These are phyloP conservation scores for Pseudorhombus dupliciocellatus DNA, from an alignment of 2,113 vertebrate genomes.

Conservation along the genomic window DNA sequence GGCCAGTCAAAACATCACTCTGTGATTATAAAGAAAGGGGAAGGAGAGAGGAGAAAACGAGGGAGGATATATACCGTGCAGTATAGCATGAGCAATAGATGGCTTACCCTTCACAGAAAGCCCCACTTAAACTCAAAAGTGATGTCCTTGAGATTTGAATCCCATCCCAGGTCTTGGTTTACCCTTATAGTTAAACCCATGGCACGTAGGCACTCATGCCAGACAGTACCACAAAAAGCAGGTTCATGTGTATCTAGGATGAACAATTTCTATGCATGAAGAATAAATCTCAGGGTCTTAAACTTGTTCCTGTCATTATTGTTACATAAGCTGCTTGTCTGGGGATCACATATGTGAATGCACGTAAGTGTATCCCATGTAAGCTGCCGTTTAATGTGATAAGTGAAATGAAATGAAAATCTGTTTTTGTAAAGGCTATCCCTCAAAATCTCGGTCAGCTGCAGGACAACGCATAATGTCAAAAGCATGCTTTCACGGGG, in stretches of 20 bases:
- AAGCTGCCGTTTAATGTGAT: neutral
- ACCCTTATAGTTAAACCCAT: slow-evolving; percentile 21
- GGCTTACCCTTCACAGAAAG: slow-evolving; percentile 32
- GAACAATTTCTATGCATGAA: neutral
- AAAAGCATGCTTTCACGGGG: slow-evolving; percentile 39
- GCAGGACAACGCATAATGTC: slow-evolving; percentile 33
- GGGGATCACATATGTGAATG: neutral
- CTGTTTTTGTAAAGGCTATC: slow-evolving; percentile 8
- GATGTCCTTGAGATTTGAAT: slow-evolving; percentile 57
- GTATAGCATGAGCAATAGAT: slow-evolving; percentile 39
- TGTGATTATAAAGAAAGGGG: slow-evolving; percentile 58
- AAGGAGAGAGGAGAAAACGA: slow-evolving; percentile 57
- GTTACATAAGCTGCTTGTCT: neutral
- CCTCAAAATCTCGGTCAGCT: slow-evolving; percentile 13
- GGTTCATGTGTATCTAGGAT: slow-evolving; percentile 10
- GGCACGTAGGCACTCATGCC: neutral
- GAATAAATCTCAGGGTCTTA: neutral
- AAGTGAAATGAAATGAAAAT: neutral
- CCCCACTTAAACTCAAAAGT: slow-evolving; percentile 56
- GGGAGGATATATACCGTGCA: slow-evolving; percentile 59
- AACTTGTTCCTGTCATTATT: neutral
- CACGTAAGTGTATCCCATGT: neutral
- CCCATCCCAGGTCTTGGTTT: slow-evolving; percentile 36
- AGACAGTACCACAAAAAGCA: neutral
- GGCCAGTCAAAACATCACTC: slow-evolving; percentile 69